Conservation (phyloP, 2,113 vertebrate genomes). For the Myocastor coypus region DNA sequence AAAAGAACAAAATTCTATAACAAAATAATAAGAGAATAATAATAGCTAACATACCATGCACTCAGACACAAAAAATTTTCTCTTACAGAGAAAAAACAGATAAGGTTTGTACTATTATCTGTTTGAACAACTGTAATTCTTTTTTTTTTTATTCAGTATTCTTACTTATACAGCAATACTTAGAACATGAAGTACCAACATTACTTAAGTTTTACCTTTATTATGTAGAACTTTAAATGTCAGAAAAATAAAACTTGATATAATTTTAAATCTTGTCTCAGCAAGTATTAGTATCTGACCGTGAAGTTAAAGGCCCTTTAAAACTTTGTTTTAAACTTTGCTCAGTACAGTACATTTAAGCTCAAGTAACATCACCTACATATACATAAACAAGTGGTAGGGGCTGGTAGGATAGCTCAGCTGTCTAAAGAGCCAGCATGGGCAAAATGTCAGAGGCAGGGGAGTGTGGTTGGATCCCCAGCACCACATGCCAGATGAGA, state of each 20-base stretch:
- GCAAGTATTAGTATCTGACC: conserved; percentile 99
- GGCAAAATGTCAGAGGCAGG: too few species aligned
- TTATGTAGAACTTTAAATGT: conserved; percentile 99
- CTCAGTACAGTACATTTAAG: conserved; percentile 92
- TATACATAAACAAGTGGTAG: conserved; percentile 99
- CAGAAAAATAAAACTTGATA: conserved; percentile 99
- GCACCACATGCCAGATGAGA: too few species aligned
- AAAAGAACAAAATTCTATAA: background rate
- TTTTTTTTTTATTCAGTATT: conserved; percentile 91
- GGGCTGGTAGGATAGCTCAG: too few species aligned
- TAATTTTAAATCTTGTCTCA: conserved; percentile 99
- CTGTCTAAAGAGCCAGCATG: too few species aligned
- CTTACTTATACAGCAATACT: conserved; percentile 99
- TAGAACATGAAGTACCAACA: conserved; percentile 99
- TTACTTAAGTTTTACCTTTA: conserved; percentile 99
- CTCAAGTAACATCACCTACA: conserved; percentile 99
- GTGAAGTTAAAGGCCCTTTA: conserved; percentile 99
- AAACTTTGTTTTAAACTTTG: conserved; percentile 98
- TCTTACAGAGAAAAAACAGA: background rate
- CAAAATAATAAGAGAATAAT: background rate
- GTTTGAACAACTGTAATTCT: background rate
- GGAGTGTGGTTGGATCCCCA: too few species aligned
- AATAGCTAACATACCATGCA: background rate
- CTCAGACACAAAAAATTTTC: background rate
- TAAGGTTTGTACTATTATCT: background rate